Percentiles rank a stretch among this genome's conserved stretches.
Conservation (phyloP, 2,113 vertebrate species). For the Bothrops jararaca region DNA sequence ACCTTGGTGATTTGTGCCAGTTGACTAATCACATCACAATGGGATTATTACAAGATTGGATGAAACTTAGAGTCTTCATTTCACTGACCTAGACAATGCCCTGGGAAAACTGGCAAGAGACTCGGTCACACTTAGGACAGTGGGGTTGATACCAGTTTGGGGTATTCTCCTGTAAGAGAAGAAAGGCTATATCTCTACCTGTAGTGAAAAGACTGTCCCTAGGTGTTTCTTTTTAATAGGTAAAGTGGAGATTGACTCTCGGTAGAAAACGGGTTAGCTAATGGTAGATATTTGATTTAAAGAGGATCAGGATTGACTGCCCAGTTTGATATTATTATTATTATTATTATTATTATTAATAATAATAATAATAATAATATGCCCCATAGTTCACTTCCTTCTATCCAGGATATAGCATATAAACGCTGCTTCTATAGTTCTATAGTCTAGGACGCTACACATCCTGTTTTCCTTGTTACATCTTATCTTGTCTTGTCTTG, state of each 20-base stretch:
- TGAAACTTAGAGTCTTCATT: background rate
- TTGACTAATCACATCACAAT: background rate
- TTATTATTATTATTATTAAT: too few relatives aligned
- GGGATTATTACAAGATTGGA: background rate
- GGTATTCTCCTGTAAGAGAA: background rate
- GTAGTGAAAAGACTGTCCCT: background rate
- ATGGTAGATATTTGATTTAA: background rate
- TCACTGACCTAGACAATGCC: background rate
- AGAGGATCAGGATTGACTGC: background rate
- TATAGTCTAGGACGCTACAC: too few relatives aligned
- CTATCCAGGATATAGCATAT: too few relatives aligned
- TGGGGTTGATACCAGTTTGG: background rate
- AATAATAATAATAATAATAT: too few relatives aligned
- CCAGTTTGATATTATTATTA: background rate
- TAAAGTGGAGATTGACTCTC: background rate
- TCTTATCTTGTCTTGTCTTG: too few relatives aligned
- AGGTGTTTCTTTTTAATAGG: background rate
- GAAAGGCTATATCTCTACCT: background rate
- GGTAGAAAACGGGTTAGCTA: background rate
- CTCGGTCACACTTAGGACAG: background rate
- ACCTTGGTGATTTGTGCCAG: background rate
- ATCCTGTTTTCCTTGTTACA: background rate
- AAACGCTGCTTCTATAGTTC: too few relatives aligned
- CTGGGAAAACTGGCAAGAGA: background rate
- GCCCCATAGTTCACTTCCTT: too few relatives aligned